phyloP scores from a whole-genome alignment of 2,888 invertebrate species.

The Scotopteryx bipunctaria region DNA sequence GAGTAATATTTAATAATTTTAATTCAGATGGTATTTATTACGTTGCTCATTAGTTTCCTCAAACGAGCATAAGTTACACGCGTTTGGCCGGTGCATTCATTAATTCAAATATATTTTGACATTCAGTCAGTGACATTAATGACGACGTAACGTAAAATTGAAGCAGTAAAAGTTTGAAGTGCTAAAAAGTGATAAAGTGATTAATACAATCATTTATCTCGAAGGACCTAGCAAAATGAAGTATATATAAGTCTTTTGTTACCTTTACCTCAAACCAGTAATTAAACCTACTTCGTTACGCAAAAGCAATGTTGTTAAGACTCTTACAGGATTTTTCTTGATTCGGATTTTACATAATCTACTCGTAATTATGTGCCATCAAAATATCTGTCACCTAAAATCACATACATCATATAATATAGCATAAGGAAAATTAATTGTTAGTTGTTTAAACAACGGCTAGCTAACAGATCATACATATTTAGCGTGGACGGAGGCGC shows the following conservation, averaged over 20 bases:
- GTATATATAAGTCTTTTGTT: no score
- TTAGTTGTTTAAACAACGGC: slow-evolving; percentile 23
- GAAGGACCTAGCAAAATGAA: no score
- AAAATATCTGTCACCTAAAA: no score
- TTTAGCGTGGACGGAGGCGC: slow-evolving; percentile 54
- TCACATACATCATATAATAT: no score
- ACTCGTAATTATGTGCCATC: no score
- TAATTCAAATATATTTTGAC: slow-evolving; percentile 21
- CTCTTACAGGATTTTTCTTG: no score
- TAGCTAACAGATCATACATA: slow-evolving; percentile 51
- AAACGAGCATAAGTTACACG: slow-evolving; percentile 34
- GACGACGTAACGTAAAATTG: slow-evolving; percentile 11
- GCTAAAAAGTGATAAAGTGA: not conserved
- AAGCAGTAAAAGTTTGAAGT: not conserved
- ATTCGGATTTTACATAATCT: no score
- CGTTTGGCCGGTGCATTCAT: slow-evolving; percentile 31
- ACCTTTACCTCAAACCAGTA: no score
- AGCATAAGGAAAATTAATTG: slow-evolving; percentile 23
- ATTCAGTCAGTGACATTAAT: slow-evolving; percentile 15
- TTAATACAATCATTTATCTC: no score
- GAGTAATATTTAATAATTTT: no score
- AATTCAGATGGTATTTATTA: not conserved
- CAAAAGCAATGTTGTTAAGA: no score
- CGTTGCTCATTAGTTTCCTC: slow-evolving; percentile 60
- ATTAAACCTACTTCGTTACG: no score